Base-by-base conservation (phyloP, 2,888 invertebrate genomes). In the Cenopis cana region DNA sequence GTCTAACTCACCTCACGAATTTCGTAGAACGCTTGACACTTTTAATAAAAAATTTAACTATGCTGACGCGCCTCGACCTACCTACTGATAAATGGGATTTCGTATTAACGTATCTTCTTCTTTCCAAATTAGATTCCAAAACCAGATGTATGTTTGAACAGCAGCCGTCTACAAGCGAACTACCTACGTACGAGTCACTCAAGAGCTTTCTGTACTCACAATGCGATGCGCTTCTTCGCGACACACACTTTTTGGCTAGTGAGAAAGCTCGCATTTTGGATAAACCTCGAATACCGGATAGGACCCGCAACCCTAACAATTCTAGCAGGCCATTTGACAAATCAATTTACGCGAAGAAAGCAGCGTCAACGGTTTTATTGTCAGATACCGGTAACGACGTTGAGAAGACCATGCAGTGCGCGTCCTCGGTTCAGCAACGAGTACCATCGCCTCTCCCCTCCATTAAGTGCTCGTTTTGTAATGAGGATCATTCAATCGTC, bases 81-180 rank as follows among this genome's bases (percentile, higher is more conserved):
- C 59, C 59, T n/a, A 60, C 59, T 6, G 41, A 60, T 20, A 41
- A 60, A 38, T 38, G 38, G 60, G 60, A 60, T 60, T 60, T 60
- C 24, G 24, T 60, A 2, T 60, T 60, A 14, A 29, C 46, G 24
- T 60, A 60, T 11, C 24, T 60, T 24, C 24, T 60, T 46, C 24
- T 60, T 8, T 60, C 60, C 4, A 60, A 60, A 60, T 24, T 60
- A 0, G 60, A 60, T 46, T 60, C 60, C 3, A 60, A 60, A 46
- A 17, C 24, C 20, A 46, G 60, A 46, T 60, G 41, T n/a, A 46
- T 12, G 20, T 60, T 60, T 10, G 60, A 60, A 46, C 18, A 60
- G 11, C 24, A 46, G n/a, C 60, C 29, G 2, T 46, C 60, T 9
- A 38, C 24, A 9, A 60, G 38, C 18, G 60, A 60, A n/a, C 14